Conservation (phyloP, 2,888 invertebrate species). For the Furcula furcula region DNA sequence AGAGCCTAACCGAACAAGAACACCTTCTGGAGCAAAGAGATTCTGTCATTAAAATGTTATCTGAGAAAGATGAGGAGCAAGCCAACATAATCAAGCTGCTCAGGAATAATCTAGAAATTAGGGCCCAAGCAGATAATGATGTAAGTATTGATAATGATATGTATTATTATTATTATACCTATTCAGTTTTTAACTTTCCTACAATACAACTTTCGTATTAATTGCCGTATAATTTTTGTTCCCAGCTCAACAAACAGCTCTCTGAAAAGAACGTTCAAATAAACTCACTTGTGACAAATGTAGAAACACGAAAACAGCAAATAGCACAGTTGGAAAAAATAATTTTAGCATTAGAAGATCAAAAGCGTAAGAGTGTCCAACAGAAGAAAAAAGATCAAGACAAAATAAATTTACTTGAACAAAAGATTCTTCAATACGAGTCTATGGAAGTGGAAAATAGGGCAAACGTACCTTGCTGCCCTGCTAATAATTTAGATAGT, state of each 20-base stretch:
- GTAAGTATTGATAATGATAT: too few relatives aligned
- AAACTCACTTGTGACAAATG: slow-evolving; percentile 42
- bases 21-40: slow-evolving; percentile 48
- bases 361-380: slow-evolving; percentile 42
- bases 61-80: slow-evolving; percentile 64
- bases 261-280: slow-evolving; percentile 61
- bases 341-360: slow-evolving; percentile 62
- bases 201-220: too few relatives aligned
- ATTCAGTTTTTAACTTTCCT: too few relatives aligned
- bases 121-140: slow-evolving; percentile 50
- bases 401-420: slow-evolving; percentile 46
- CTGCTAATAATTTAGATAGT: slow-evolving; percentile 55
- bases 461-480: slow-evolving; percentile 37
- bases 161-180: too few relatives aligned
- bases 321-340: slow-evolving; percentile 64
- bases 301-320: slow-evolving; percentile 53
- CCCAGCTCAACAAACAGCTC: slow-evolving; percentile 53
- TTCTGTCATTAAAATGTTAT: slow-evolving; percentile 48
- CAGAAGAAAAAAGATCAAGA: slow-evolving; percentile 56
- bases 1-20: slow-evolving; percentile 42
- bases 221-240: too few relatives aligned
- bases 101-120: slow-evolving; percentile 55
- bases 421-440: slow-evolving; percentile 49
- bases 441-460: slow-evolving; percentile 34
- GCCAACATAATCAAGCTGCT: slow-evolving; percentile 57